phyloP scores from a whole-genome alignment of 2,888 invertebrate species.

The Andrena bicolor region DNA sequence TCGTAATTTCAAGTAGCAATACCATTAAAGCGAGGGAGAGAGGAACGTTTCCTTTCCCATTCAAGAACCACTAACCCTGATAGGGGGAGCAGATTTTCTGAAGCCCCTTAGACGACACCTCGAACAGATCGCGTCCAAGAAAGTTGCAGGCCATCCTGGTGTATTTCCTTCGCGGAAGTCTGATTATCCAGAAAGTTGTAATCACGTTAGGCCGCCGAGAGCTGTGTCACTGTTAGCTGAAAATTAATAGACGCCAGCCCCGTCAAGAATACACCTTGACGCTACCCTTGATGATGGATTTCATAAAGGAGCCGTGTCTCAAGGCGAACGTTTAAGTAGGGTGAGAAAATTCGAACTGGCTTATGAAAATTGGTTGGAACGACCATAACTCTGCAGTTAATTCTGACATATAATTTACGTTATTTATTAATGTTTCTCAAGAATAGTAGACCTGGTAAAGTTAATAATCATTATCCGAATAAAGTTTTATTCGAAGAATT shows the following conservation, averaged over 20 bases:
- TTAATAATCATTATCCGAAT: too few relatives aligned
- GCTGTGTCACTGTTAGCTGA: constrained; percentile 65
- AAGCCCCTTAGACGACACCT: constrained; percentile 22
- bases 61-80: constrained; percentile 21
- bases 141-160: constrained; percentile 47
- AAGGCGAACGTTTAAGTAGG: constrained; percentile 16
- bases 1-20: background rate
- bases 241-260: constrained; percentile 68
- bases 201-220: constrained; percentile 65
- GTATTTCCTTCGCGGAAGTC: constrained; percentile 53
- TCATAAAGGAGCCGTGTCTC: constrained; percentile 56
- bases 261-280: constrained; percentile 48
- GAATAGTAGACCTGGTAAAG: too few relatives aligned
- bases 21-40: background rate
- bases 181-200: constrained; percentile 73
- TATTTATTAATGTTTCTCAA: too few relatives aligned
- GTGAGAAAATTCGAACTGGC: constrained; percentile 36
- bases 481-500: too few relatives aligned
- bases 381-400: background rate
- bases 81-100: constrained; percentile 37
- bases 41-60: constrained; percentile 4
- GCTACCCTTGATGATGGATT: constrained; percentile 59
- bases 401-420: background rate
- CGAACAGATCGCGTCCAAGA: constrained; percentile 22
- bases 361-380: constrained; percentile 25